Conservation (phyloP, 2,797 vertebrate species). For the Zenarchopterus dispar region DNA sequence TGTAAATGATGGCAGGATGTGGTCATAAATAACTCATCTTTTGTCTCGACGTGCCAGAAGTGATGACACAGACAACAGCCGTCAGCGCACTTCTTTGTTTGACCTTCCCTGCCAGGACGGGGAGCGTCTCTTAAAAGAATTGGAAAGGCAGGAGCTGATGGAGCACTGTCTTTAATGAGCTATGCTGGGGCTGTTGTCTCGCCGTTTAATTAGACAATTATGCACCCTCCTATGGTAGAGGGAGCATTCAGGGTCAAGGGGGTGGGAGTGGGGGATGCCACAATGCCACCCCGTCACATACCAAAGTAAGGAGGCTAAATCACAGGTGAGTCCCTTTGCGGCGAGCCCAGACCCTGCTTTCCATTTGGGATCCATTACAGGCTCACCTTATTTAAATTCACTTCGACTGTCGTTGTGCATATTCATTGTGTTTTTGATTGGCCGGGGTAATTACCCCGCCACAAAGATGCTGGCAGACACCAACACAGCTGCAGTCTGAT, state of each 20-base stretch:
- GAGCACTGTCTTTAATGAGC: constrained; percentile 78
- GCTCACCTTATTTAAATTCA: constrained; percentile 58
- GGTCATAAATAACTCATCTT: constrained; percentile 11
- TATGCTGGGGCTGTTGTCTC: constrained; percentile 68
- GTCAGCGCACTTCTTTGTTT: constrained; percentile 42
- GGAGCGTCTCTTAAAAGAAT: constrained; percentile 42
- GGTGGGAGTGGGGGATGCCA: constrained; percentile 56
- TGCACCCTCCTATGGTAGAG: constrained; percentile 64
- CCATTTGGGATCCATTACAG: constrained; percentile 66
- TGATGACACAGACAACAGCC: constrained; percentile 6
- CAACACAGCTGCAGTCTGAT: constrained; percentile 13
- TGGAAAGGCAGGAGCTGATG: constrained; percentile 59
- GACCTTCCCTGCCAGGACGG: constrained; percentile 76
- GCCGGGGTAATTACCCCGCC: constrained; percentile 46
- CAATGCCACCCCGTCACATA: constrained; percentile 63
- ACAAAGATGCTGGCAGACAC: constrained; percentile 31
- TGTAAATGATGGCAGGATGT: neutral
- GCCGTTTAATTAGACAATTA: constrained; percentile 83
- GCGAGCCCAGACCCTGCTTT: constrained; percentile 34
- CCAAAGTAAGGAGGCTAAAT: constrained; percentile 58
- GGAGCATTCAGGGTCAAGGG: constrained; percentile 70
- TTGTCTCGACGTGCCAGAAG: constrained; percentile 7
- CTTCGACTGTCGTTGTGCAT: constrained; percentile 52
- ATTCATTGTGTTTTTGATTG: constrained; percentile 56
- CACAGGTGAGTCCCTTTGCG: constrained; percentile 72